Percentiles rank a stretch among this genome's conserved stretches.
These are phyloP conservation scores for Brenthis daphne DNA, from an alignment of 2,888 invertebrate species.

Conservation along the genomic window DNA sequence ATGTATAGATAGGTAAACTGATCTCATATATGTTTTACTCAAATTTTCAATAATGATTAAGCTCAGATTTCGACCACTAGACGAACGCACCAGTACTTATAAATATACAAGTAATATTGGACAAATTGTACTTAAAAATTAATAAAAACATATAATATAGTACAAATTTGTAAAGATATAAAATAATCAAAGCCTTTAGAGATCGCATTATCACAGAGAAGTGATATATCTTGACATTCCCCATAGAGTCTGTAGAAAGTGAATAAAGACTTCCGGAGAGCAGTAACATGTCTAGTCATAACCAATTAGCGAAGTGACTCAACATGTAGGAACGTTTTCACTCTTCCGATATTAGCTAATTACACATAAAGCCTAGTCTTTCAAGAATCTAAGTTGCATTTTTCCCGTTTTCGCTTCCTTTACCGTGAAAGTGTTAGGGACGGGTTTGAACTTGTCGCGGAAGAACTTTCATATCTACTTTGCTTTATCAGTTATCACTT, in stretches of 20 bases:
- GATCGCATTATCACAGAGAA: background rate
- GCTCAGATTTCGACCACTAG: too few relatives aligned
- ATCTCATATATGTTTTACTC: too few relatives aligned
- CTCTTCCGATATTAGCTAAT: slow-evolving; percentile 19
- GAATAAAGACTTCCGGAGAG: slow-evolving; percentile 13
- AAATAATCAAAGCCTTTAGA: background rate
- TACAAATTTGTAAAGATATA: too few relatives aligned
- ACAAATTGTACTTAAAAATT: too few relatives aligned
- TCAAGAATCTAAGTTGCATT: slow-evolving; percentile 26
- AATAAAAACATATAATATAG: too few relatives aligned
- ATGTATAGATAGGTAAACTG: too few relatives aligned
- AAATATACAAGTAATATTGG: too few relatives aligned
- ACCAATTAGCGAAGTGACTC: slow-evolving; percentile 18
- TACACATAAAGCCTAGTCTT: slow-evolving; percentile 5
- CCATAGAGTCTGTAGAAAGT: slow-evolving; percentile 8
- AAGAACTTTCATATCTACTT: slow-evolving; percentile 31
- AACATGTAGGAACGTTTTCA: slow-evolving; percentile 10
- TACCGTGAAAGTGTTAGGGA: slow-evolving; percentile 39
- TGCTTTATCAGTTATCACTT: background rate
- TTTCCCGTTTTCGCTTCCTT: slow-evolving; percentile 34
- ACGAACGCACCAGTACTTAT: too few relatives aligned
- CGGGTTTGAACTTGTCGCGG: slow-evolving; percentile 28
- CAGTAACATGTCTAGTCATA: slow-evolving; percentile 3
- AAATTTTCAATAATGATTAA: too few relatives aligned
- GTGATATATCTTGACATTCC: background rate